A percentile compares a stretch with the other conserved stretches of the same genome.
phyloP scores from a whole-genome alignment of 2,888 invertebrate species.

The Meliscaeva auricollis region DNA sequence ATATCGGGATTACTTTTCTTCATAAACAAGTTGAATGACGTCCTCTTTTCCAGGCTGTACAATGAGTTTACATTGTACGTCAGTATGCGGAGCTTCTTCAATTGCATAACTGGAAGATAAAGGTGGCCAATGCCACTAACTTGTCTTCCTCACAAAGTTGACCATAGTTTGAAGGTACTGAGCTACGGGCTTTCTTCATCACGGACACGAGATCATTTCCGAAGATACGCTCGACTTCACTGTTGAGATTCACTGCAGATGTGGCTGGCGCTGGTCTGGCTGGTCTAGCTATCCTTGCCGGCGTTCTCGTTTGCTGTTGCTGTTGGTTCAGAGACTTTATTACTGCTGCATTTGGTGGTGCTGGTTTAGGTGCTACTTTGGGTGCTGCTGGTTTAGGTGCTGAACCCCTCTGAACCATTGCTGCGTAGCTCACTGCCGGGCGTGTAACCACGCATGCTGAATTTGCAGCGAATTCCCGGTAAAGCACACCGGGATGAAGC shows the following conservation, averaged over 20 bases:
- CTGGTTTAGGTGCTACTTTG: too few relatives aligned
- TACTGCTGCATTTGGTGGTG: too few relatives aligned
- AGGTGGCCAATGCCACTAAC: not conserved
- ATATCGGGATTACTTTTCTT: not conserved
- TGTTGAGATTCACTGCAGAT: not conserved
- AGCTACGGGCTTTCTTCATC: not conserved
- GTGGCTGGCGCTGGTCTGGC: not conserved
- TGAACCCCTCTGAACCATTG: not conserved
- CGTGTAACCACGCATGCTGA: not conserved
- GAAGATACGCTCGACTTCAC: not conserved
- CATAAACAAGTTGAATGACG: not conserved
- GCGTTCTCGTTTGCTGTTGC: not conserved
- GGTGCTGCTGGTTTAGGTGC: not conserved
- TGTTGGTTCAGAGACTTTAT: too few relatives aligned
- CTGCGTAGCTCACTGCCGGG: not conserved
- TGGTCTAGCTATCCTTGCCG: not conserved
- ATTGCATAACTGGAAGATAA: not conserved
- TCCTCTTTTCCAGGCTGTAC: not conserved
- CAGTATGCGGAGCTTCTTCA: not conserved
- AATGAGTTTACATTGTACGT: not conserved
- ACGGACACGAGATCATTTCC: not conserved
- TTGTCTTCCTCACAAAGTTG: too few relatives aligned
- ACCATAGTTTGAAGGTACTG: too few relatives aligned
- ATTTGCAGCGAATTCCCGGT: not conserved
- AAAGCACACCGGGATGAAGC: too few relatives aligned